These are phyloP conservation scores for Cecropterus lyciades DNA, from an alignment of 1,140 invertebrate species.

Conservation along the genomic window DNA sequence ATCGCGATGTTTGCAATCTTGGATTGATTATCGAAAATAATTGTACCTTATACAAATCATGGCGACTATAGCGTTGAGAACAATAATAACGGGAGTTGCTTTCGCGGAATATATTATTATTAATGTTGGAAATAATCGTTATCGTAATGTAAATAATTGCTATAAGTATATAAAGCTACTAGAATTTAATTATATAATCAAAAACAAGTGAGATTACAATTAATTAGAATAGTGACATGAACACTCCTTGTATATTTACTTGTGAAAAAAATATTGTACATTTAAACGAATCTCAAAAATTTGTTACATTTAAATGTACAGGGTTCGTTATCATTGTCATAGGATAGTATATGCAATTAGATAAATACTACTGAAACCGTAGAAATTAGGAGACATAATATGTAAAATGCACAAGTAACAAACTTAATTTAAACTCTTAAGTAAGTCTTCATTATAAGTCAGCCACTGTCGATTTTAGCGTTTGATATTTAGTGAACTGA, in stretches of 20 bases:
- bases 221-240: slow-evolving; percentile 67
- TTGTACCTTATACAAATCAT: slow-evolving; percentile 10
- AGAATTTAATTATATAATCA: slow-evolving; percentile 76
- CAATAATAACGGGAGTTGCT: slow-evolving; percentile 41
- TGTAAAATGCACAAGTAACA: slow-evolving; percentile 63
- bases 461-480: slow-evolving; percentile 15
- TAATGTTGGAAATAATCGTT: slow-evolving; percentile 52
- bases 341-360: slow-evolving; percentile 56
- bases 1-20: slow-evolving; percentile 21
- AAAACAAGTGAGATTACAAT: slow-evolving; percentile 80
- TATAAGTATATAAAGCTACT: slow-evolving; percentile 76
- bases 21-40: slow-evolving; percentile 14
- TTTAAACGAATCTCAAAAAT: slow-evolving; percentile 51
- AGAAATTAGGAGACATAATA: slow-evolving; percentile 53
- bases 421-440: slow-evolving; percentile 52
- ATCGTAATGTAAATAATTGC: slow-evolving; percentile 74
- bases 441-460: slow-evolving; percentile 56
- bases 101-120: slow-evolving; percentile 42
- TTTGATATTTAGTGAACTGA: slow-evolving; percentile 31
- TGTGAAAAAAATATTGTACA: slow-evolving; percentile 46
- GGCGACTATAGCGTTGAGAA: slow-evolving; percentile 18
- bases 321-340: slow-evolving; percentile 49
- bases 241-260: slow-evolving; percentile 62
- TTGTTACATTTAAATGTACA: slow-evolving; percentile 57
- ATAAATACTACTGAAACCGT: slow-evolving; percentile 52